Evolutionary conservation across 2,797 vertebrate genomes (phyloP), one percentile per base, ranked within the genome.

Genomic region (Bradypodion pumilum): DNA sequence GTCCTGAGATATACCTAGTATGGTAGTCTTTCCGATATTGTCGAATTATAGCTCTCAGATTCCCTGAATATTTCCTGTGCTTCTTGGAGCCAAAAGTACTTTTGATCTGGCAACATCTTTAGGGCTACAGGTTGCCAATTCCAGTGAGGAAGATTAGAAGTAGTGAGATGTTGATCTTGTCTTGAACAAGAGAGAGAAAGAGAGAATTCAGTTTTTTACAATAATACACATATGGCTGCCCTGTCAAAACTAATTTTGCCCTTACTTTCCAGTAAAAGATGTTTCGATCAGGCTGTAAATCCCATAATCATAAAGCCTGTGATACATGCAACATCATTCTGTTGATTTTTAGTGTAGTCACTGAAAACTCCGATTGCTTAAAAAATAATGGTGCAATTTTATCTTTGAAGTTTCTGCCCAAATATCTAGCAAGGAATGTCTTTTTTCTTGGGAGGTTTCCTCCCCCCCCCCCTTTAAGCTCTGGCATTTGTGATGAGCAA

Each of bases 401-500:
- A 72, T 5, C 1, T 49, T 56, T 27, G 81, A 62, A 21, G 65
- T 86, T 85, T 88, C 83, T 49, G 78, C 81, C 83, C 82, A 81
- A 63, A 19, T 8, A 72, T 65, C 80, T 70, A 40, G 72, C 65
- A 85, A 74, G 62, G 87, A 76, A 35, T 86, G 77, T 1, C 81
- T 77, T 83, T 56, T 82, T 85, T 83, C 65, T 78, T 89, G 86
- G 87, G 56, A 84, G 84, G 59, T 84, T 56, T 52, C 52, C 19
- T 56, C 52, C 52, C 19, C 19, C 12, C 52, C 52, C 19, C 12
- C 85, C 87, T 91, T 70, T 40, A 40, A 35, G 90, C 79, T 74
- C 59, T 90, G 81, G 78, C 70, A 29, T 87, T 74, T 89, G 46
- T 78, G 87, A 92, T 91, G 92, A 90, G 81, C 89, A 87, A 80